Conservation (phyloP, 2,888 invertebrate genomes). For the Arctia plantaginis region DNA sequence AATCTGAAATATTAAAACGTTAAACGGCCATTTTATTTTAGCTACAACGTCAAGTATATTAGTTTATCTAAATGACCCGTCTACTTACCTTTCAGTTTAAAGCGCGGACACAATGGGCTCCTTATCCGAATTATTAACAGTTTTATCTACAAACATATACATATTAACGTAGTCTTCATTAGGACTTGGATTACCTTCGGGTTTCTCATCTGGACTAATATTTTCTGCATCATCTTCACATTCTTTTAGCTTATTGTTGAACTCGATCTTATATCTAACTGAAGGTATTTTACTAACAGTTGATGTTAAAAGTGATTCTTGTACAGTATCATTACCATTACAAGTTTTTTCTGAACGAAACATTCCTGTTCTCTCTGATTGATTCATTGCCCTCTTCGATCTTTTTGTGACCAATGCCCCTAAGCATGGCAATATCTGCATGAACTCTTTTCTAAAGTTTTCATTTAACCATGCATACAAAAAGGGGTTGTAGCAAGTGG, state of each 20-base stretch:
- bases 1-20: not conserved
- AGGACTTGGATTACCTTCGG: constrained; percentile 76
- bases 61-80: constrained; percentile 23
- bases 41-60: not conserved
- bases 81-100: constrained; percentile 72
- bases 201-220: constrained; percentile 82
- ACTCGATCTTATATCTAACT: constrained; percentile 80
- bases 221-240: constrained; percentile 72
- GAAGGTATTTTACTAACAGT: constrained; percentile 78
- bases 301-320: constrained; percentile 80
- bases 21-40: not conserved
- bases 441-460: constrained; percentile 96
- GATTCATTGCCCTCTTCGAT: constrained; percentile 74
- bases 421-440: constrained; percentile 90
- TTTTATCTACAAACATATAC: constrained; percentile 83
- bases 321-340: constrained; percentile 82
- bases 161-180: constrained; percentile 82
- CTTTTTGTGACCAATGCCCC: constrained; percentile 79
- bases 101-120: constrained; percentile 81
- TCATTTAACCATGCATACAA: constrained; percentile 98
- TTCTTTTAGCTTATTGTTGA: constrained; percentile 72
- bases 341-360: constrained; percentile 82
- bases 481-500: constrained; percentile 97
- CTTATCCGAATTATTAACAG: constrained; percentile 76
- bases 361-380: constrained; percentile 80